A percentile compares a stretch with the other conserved stretches of the same genome.
Evolutionary conservation across 2,888 invertebrate genomes (phyloP).

Genomic region (Meghimatium bilineatum): DNA sequence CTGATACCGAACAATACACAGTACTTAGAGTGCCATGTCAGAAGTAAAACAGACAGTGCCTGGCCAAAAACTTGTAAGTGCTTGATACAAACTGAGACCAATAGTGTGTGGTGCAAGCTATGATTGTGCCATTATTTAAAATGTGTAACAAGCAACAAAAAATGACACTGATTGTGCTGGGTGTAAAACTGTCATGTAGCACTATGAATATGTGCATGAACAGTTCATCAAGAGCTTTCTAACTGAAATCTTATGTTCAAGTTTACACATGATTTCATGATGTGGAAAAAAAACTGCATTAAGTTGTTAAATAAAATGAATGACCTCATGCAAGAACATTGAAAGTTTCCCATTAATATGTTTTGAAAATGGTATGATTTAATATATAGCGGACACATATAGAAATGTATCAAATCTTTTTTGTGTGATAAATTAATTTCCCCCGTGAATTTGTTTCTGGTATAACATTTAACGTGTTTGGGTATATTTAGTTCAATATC

Average conservation of each 20-base stretch:
- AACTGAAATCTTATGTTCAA: background rate
- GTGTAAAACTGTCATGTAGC: background rate
- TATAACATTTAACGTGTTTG: too few relatives aligned
- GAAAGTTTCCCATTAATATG: background rate
- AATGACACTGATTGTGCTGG: background rate
- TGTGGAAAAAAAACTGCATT: background rate
- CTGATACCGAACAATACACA: background rate
- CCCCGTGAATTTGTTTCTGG: too few relatives aligned
- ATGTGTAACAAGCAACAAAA: slow-evolving; percentile 31
- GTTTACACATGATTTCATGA: background rate
- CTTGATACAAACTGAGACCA: slow-evolving; percentile 22
- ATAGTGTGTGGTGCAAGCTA: slow-evolving; percentile 25
- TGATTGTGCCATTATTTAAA: slow-evolving; percentile 4
- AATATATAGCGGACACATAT: background rate
- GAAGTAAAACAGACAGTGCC: slow-evolving; percentile 25
- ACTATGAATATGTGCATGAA: background rate
- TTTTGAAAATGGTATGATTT: background rate
- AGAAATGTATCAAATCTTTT: too few relatives aligned
- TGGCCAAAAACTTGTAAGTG: slow-evolving; percentile 10
- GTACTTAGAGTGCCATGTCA: slow-evolving; percentile 45
- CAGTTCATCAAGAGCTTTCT: background rate
- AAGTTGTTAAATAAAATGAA: background rate
- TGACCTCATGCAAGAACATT: background rate
- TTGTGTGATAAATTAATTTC: too few relatives aligned
- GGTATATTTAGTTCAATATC: too few relatives aligned